Evolutionary conservation across 2,888 invertebrate species (phyloP).

Genomic region (Clistopyga incitator): DNA sequence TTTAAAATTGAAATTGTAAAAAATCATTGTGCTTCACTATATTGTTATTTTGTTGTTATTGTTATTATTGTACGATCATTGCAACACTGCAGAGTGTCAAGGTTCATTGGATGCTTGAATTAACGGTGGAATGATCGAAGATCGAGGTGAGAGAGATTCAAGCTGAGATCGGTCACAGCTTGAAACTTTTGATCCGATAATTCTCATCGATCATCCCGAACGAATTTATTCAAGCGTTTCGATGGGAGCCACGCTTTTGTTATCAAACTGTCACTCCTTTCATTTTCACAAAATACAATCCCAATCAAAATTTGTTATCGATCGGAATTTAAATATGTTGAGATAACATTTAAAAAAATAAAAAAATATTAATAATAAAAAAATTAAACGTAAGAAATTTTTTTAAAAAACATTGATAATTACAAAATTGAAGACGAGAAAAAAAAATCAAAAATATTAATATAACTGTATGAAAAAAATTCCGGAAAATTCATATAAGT

Average conservation of each 20-base stretch:
- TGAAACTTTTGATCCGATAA: conserved; percentile 29
- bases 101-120: conserved; percentile 31
- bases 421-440: too few relatives aligned
- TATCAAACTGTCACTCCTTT: conserved; percentile 29
- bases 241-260: conserved; percentile 47
- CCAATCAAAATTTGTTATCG: too few relatives aligned
- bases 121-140: conserved; percentile 14
- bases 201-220: conserved; percentile 49
- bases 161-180: conserved; percentile 23
- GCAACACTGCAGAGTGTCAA: conserved; percentile 1
- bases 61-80: not conserved
- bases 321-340: too few relatives aligned
- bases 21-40: not conserved
- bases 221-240: conserved; percentile 35
- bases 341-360: too few relatives aligned
- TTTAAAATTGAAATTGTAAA: too few relatives aligned
- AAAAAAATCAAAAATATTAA: too few relatives aligned
- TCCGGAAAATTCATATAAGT: too few relatives aligned
- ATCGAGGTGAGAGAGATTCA: conserved; percentile 31
- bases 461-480: too few relatives aligned
- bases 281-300: not conserved
- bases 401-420: too few relatives aligned
- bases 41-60: conserved; percentile 6
- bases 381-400: too few relatives aligned
- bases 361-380: too few relatives aligned